phyloP scores from a whole-genome alignment of 2,888 invertebrate species.

The Dinocampus coccinellae region DNA sequence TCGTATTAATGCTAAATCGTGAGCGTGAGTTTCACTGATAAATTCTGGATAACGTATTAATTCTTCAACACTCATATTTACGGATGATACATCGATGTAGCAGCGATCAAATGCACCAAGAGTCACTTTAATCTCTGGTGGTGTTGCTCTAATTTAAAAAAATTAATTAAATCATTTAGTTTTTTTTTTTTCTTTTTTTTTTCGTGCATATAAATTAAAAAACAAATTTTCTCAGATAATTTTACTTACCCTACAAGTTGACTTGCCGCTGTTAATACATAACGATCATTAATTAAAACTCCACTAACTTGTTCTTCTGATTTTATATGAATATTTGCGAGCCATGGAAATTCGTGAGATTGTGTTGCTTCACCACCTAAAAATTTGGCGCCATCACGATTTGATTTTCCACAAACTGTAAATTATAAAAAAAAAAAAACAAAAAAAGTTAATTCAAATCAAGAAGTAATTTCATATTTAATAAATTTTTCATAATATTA shows the following conservation, averaged over 20 bases:
- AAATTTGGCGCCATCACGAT: constrained; percentile 66
- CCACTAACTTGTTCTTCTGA: constrained; percentile 67
- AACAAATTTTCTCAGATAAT: neutral
- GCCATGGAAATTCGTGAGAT: constrained; percentile 74
- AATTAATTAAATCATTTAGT: neutral
- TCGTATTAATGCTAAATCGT: constrained; percentile 75
- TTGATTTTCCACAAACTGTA: constrained; percentile 71
- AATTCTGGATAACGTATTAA: constrained; percentile 73
- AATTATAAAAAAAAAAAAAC: constrained; percentile 10
- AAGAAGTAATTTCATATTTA: too few relatives aligned
- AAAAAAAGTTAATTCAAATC: neutral
- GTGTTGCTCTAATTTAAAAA: constrained; percentile 51
- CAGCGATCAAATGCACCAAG: constrained; percentile 73
- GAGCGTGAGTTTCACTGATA: constrained; percentile 70
- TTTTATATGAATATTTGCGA: constrained; percentile 70
- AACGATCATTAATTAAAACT: constrained; percentile 73
- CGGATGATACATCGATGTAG: constrained; percentile 69
- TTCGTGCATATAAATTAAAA: neutral
- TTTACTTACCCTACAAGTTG: constrained; percentile 69
- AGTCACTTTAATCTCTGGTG: constrained; percentile 70
- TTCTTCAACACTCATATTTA: constrained; percentile 71
- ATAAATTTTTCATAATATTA: too few relatives aligned
- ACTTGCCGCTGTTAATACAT: constrained; percentile 73
- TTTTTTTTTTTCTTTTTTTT: too few relatives aligned
- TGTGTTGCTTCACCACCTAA: constrained; percentile 71